Evolutionary conservation across 2,888 invertebrate genomes (phyloP).

Genomic region (Acleris laterana): DNA sequence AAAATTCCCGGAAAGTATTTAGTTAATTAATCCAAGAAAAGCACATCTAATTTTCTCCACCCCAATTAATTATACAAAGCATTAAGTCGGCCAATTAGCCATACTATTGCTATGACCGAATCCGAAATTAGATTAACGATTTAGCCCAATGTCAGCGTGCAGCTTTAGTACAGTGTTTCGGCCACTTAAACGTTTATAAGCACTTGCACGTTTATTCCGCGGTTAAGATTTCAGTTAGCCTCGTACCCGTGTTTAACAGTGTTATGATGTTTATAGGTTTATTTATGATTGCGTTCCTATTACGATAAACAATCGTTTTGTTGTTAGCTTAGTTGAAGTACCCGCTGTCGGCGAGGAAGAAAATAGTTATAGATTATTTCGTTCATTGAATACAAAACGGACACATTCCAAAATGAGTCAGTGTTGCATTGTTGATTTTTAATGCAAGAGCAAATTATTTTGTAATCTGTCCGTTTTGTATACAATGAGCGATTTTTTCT

Average conservation of each 20-base stretch:
- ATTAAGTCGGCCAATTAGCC: not conserved
- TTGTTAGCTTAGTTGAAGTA: not conserved
- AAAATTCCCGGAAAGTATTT: no score
- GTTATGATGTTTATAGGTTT: conserved; percentile 15
- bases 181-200: conserved; percentile 28
- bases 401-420: no score
- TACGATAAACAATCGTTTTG: not conserved
- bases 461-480: no score
- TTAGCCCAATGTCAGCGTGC: not conserved
- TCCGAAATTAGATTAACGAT: conserved; percentile 7
- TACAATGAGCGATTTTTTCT: no score
- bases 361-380: no score
- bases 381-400: no score
- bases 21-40: no score
- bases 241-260: conserved; percentile 9
- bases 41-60: no score
- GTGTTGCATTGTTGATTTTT: no score
- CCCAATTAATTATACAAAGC: no score
- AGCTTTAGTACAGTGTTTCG: conserved; percentile 4
- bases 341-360: no score
- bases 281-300: conserved; percentile 13
- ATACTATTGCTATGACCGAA: not conserved
- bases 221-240: conserved; percentile 26
- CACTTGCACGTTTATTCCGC: conserved; percentile 16
- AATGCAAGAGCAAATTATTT: no score